A percentile compares a stretch with the other conserved stretches of the same genome.
These are phyloP conservation scores for Cheilosia grossa DNA, from an alignment of 2,888 invertebrate species.

Conservation along the genomic window DNA sequence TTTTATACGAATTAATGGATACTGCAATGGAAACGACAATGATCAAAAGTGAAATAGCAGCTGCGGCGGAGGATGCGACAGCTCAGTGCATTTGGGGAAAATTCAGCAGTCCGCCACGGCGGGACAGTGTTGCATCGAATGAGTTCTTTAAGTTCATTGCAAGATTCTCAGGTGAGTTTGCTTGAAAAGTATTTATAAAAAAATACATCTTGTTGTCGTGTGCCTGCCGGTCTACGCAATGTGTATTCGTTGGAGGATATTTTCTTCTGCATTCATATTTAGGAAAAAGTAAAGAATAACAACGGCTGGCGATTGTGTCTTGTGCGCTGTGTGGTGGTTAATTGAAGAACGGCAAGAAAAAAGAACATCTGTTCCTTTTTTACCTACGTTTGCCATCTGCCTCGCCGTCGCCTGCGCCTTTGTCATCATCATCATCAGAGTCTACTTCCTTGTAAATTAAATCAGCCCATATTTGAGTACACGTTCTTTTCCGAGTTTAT, in stretches of 20 bases:
- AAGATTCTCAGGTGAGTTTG: constrained; percentile 68
- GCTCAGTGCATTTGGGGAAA: constrained; percentile 55
- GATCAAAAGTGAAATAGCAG: constrained; percentile 39
- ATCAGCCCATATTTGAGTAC: constrained; percentile 29
- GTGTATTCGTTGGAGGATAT: constrained; percentile 14
- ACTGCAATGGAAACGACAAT: constrained; percentile 60
- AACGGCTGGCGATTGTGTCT: background rate
- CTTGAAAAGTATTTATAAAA: background rate
- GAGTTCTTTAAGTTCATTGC: constrained; percentile 65
- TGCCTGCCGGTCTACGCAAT: background rate
- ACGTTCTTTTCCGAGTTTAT: constrained; percentile 35
- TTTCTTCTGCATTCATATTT: constrained; percentile 16
- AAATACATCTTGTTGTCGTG: background rate
- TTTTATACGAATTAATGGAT: constrained; percentile 56
- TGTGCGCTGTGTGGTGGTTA: constrained; percentile 9
- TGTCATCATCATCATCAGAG: constrained; percentile 1
- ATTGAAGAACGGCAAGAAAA: constrained; percentile 33
- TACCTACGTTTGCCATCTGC: constrained; percentile 68
- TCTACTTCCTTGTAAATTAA: constrained; percentile 50
- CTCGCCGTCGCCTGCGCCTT: background rate
- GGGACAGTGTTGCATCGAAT: constrained; percentile 51
- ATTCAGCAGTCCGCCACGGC: constrained; percentile 26
- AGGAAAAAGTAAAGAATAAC: background rate
- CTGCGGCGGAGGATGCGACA: constrained; percentile 61
- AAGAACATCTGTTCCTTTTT: constrained; percentile 66